Base-by-base conservation (phyloP, 2,113 vertebrate genomes). In the Meleagris gallopavo region DNA sequence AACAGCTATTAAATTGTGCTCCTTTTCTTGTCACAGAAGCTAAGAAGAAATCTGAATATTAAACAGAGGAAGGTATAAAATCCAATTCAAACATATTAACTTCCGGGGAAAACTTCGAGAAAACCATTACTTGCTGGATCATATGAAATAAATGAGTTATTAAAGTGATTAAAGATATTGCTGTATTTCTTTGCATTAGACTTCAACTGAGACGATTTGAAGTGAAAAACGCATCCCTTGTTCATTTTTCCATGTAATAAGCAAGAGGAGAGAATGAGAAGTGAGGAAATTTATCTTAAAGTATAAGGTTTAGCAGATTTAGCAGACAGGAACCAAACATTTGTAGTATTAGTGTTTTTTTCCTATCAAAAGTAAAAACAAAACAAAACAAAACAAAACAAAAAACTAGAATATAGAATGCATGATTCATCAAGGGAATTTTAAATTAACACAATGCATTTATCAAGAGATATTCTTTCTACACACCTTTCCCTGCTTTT, bases 401-500 rank as follows among this genome's bases (percentile, higher is more conserved):
- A 36, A 29, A 30, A 43, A 17, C 0, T 8, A 43, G 27, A 60
- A 77, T 89, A 22, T 29, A 76, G 29, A 86, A 67, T 72, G 4
- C 11, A 82, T n/a, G 5, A 60, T 64, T 72, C 36, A 3, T 24
- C 38, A 83, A 78, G 34, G 69, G 24, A 29, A 24, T 93, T 46
- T 65, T 15, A 3, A 77, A 81, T 52, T 22, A 72, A 36, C 6
- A 25, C 27, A 30, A 66, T 7, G 14, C 67, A 58, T 9, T 7
- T 40, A 46, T 67, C 25, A 64, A 71, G 30, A 48, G 19, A 57
- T 0, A 1, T 17, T 88, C 18, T 77, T 76, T 93, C 57, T 86
- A 88, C 97, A 73, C 81, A 99, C 99, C 98, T 98, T 99, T 99
- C 54, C 97, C 97, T 92, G 79, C 96, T 91, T 98, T 98, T 88